Evolutionary conservation across 2,888 invertebrate genomes (phyloP).

Genomic region (Diaphora mendica): DNA sequence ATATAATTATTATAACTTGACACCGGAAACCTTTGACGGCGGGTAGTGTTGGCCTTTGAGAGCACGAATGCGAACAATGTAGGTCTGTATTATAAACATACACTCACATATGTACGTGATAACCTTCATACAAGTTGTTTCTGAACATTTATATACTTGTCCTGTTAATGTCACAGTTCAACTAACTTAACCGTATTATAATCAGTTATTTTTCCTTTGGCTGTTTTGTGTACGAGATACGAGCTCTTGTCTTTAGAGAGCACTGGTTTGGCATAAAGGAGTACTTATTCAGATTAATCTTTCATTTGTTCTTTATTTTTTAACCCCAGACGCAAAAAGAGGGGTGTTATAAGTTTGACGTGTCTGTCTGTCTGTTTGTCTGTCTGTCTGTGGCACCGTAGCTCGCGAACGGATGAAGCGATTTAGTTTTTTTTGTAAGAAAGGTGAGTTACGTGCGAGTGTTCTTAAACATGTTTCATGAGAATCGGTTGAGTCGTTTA

Average conservation of each 20-base stretch:
- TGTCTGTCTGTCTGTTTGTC: too few relatives aligned
- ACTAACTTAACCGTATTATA: constrained; percentile 10
- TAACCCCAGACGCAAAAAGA: too few relatives aligned
- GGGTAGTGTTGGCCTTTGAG: constrained; percentile 36
- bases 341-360: too few relatives aligned
- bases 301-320: too few relatives aligned
- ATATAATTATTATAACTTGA: constrained; percentile 19
- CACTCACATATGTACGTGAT: constrained; percentile 18
- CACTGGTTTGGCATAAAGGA: not conserved
- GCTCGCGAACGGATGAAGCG: too few relatives aligned
- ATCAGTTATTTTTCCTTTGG: not conserved
- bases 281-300: not conserved
- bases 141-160: constrained; percentile 34
- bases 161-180: constrained; percentile 42
- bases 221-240: not conserved
- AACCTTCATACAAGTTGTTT: constrained; percentile 35
- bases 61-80: constrained; percentile 17
- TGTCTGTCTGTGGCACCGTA: too few relatives aligned
- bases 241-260: not conserved
- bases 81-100: constrained; percentile 14
- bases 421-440: too few relatives aligned
- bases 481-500: too few relatives aligned
- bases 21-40: constrained; percentile 40
- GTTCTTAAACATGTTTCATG: too few relatives aligned
- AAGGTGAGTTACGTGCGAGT: too few relatives aligned